Percentiles rank a stretch among this genome's conserved stretches.
phyloP scores from a whole-genome alignment of 2,113 vertebrate species.

The Malurus cyaneus region DNA sequence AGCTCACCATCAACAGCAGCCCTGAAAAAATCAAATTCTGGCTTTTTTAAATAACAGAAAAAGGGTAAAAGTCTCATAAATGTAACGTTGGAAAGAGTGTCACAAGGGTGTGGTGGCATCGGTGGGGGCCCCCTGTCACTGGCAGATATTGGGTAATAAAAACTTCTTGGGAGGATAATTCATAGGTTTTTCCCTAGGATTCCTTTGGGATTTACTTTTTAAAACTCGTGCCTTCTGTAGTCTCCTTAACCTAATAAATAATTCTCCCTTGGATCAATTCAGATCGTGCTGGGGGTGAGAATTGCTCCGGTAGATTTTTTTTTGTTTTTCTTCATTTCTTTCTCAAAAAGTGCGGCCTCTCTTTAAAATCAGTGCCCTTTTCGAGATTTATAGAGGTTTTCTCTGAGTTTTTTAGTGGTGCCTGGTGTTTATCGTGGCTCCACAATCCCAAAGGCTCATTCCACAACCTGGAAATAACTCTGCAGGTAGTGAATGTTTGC shows the following conservation, averaged over 20 bases:
- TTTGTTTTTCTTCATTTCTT: background rate
- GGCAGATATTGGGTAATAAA: background rate
- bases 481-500: background rate
- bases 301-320: background rate
- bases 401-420: background rate
- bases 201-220: conserved; percentile 15
- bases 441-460: background rate
- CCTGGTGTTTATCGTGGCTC: background rate
- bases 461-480: background rate
- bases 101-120: accelerated
- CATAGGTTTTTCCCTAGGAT: background rate
- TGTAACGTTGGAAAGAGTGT: background rate
- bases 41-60: background rate
- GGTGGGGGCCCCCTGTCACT: background rate
- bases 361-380: background rate
- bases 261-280: background rate
- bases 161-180: background rate
- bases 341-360: background rate
- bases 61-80: background rate
- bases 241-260: conserved; percentile 32
- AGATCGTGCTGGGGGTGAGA: background rate
- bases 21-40: background rate
- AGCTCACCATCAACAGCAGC: accelerated
- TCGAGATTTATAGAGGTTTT: background rate
- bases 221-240: background rate